These are phyloP conservation scores for Bufo bufo DNA, from an alignment of 2,113 vertebrate species.

Conservation along the genomic window DNA sequence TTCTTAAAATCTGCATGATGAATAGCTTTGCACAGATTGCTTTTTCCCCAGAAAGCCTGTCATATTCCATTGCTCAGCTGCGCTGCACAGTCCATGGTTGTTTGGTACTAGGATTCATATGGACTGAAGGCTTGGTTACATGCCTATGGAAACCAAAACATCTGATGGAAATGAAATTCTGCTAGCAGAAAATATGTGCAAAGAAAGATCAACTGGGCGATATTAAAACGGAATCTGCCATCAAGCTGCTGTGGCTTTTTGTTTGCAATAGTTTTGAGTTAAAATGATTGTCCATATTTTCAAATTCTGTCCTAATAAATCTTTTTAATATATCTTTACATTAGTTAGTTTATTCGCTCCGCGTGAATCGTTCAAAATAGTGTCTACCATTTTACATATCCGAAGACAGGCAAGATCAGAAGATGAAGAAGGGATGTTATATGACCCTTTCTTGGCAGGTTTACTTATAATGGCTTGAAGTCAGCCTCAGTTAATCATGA, in stretches of 20 bases:
- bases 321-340: too few relatives aligned
- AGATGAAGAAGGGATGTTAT: too few relatives aligned
- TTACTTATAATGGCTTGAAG: too few relatives aligned
- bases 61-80: conserved; percentile 32
- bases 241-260: neutral
- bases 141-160: neutral
- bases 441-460: too few relatives aligned
- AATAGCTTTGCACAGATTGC: conserved; percentile 49
- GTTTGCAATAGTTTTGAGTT: too few relatives aligned
- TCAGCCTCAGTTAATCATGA: too few relatives aligned
- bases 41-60: conserved; percentile 39
- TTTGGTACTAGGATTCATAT: neutral
- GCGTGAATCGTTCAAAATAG: too few relatives aligned
- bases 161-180: neutral
- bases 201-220: neutral
- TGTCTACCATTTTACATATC: too few relatives aligned
- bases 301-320: too few relatives aligned
- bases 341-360: too few relatives aligned
- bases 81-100: neutral
- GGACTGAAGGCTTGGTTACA: neutral
- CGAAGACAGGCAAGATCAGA: too few relatives aligned
- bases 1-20: conserved; percentile 55
- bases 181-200: neutral
- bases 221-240: neutral
- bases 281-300: too few relatives aligned